Percentiles rank a stretch among this genome's conserved stretches.
Evolutionary conservation across 2,797 vertebrate genomes (phyloP).

Genomic region (Enoplosus armatus): DNA sequence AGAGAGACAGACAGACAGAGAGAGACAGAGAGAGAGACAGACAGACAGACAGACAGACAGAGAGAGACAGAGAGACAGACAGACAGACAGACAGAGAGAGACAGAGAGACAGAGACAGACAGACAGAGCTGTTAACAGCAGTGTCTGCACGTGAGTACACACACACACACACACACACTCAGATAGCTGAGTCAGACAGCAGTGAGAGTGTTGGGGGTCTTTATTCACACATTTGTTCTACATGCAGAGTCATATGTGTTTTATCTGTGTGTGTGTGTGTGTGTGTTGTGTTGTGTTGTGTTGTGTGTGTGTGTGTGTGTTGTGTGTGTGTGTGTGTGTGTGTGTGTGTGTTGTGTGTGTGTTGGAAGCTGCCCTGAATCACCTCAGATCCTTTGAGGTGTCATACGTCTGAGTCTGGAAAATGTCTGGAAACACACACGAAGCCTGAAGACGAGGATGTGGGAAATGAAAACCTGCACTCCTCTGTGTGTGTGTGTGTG

Average conservation of each 20-base stretch:
- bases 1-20: no score
- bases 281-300: no score
- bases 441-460: slow-evolving; percentile 14
- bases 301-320: no score
- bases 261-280: slow-evolving; percentile 5
- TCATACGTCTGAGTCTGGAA: slow-evolving; percentile 48
- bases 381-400: slow-evolving; percentile 43
- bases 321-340: slow-evolving; percentile 16
- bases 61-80: no score
- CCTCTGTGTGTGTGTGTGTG: not conserved
- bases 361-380: slow-evolving; percentile 46
- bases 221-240: slow-evolving; percentile 25
- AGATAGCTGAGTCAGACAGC: slow-evolving; percentile 10
- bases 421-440: slow-evolving; percentile 34
- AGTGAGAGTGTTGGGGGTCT: slow-evolving; percentile 18
- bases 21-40: no score
- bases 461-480: not conserved
- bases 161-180: not conserved
- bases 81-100: no score
- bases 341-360: no score
- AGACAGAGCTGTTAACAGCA: not conserved
- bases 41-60: no score
- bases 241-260: not conserved
- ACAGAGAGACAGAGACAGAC: not conserved
- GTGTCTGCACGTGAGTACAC: no score